Base-by-base conservation (phyloP, 2,113 vertebrate genomes). In the Probosciger aterrimus region DNA sequence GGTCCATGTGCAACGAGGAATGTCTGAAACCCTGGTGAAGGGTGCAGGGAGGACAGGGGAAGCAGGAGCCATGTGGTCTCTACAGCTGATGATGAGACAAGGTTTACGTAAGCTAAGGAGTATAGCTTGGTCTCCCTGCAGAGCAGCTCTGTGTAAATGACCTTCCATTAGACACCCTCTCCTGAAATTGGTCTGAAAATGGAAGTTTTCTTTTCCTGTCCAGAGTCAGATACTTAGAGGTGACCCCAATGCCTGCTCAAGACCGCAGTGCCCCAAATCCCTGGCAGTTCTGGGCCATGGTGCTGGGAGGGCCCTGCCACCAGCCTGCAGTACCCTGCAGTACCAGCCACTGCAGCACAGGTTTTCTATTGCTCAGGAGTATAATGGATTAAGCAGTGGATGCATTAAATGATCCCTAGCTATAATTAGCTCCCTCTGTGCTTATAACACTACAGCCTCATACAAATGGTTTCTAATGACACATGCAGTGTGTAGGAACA, bases 401-500 rank as follows among this genome's bases (percentile, higher is more conserved):
- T 11, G 20, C 92, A 94, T 90, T 96, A 96, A 96, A 96, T 96
- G 94, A 94, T 91, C 81, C 93, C 91, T 87, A 93, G 92, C 84
- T 95, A 74, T 92, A 97, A 97, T 97, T 92, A 96, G 90, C 85
- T 96, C 87, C 93, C 85, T 86, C 92, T 94, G 92, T 92, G 94
- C 94, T 94, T 92, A 46, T 88, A 96, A 83, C 18, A 24, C 49
- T 88, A 74, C 74, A 92, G 92, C 41, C 41, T 95, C 90, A 77
- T 95, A 93, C 90, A 95, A 96, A 93, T 94, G 47, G 73, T 93
- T 95, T 92, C 87, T 96, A 97, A 97, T 86, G 95, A 92, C 90
- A 96, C 93, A 80, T 53, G 91, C 82, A 93, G 84, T 67, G 92
- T 82, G 67, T 67, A 74, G 78, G 82, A 96, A 82, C 46, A 88